Conservation (phyloP, 1,140 invertebrate species). For the Periplaneta americana region DNA sequence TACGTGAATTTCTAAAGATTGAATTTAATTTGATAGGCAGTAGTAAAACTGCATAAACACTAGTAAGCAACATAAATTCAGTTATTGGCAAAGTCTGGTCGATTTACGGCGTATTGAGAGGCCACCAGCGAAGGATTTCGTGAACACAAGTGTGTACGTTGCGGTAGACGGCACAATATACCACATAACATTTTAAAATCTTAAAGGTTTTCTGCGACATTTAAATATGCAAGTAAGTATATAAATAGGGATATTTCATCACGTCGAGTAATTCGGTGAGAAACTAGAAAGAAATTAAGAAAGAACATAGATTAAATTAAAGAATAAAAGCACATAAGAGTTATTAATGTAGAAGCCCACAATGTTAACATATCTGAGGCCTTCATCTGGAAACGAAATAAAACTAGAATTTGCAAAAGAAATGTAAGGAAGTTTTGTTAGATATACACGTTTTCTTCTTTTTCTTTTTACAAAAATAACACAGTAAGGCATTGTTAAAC, state of each 20-base stretch:
- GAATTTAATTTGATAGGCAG: too few relatives aligned
- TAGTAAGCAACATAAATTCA: too few relatives aligned
- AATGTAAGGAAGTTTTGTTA: background rate
- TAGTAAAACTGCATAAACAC: too few relatives aligned
- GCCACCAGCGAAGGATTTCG: background rate
- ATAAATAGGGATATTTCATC: too few relatives aligned
- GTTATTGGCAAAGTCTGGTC: too few relatives aligned
- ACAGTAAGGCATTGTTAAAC: background rate
- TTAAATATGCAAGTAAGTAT: background rate
- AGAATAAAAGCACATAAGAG: background rate
- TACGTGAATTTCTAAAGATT: too few relatives aligned
- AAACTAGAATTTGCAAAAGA: background rate
- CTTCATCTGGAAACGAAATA: background rate
- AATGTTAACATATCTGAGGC: background rate
- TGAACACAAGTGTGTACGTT: background rate
- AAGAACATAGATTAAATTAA: background rate
- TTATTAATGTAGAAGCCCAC: background rate
- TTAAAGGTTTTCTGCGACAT: background rate
- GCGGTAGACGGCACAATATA: background rate
- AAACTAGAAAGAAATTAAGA: background rate
- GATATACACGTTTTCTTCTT: background rate
- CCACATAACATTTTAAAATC: background rate
- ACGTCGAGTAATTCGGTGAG: background rate
- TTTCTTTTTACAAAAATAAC: background rate
- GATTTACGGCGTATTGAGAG: background rate